Evolutionary conservation across 2,113 vertebrate species (phyloP), one percentile per base, ranked within the genome.

Genomic region (Odobenus rosmarus): DNA sequence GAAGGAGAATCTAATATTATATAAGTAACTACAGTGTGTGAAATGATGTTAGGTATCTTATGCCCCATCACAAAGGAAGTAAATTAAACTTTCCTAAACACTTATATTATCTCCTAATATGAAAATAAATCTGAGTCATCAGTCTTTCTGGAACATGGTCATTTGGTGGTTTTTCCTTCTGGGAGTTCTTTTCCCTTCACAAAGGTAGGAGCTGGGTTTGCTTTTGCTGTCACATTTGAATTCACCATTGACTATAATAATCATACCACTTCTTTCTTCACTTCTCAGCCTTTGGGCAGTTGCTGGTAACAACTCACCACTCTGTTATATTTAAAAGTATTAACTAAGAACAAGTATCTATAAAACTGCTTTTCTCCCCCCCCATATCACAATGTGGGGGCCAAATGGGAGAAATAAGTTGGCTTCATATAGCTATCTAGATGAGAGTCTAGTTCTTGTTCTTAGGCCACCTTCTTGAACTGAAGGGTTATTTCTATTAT

Each of bases 401-500:
- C 12, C 31, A 79, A 3, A 39, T 64, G 21, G 16, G 24, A 87
- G 49, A 62, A 91, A 69, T 71, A 53, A 46, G 0, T 21, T 46
- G 4, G 21, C 21, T 18, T 55, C 87, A 21, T 55, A 28, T 16
- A 84, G 11, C 15, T 93, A 21, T 23, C 4, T 59, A 26, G 46
- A 42, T 74, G 26, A 95, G 33, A 64, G 4, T 80, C 92, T 71
- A 11, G 5, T 90, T 92, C 14, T 57, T 92, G 3, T 69, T 72
- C 11, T 86, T 36, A 89, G 18, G 33, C 24, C 0, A 31, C 21
- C 59, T 36, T 82, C 12, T 85, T 72, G 8, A 96, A 49, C 26
- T 88, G 15, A 72, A 96, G 88, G 15, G 15, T 95, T 67, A 62
- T 77, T 92, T 93, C 39, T 82, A 46, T 76, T 67, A 26, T 42